These are phyloP conservation scores for Thera britannica DNA, from an alignment of 2,888 invertebrate genomes.

Conservation along the genomic window DNA sequence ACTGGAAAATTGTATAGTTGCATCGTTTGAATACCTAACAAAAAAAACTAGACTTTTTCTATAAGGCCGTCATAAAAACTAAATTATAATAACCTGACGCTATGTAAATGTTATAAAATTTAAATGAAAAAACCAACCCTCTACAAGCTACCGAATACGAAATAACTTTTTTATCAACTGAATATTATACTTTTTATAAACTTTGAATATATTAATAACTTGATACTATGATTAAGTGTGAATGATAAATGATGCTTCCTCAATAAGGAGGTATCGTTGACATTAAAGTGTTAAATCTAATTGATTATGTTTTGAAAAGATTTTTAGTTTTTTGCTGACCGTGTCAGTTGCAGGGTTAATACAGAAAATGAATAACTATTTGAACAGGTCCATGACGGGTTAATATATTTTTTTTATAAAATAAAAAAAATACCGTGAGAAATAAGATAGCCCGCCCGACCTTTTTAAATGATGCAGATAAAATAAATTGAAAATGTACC, in stretches of 20 bases:
- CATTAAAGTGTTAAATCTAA: slow-evolving; percentile 65
- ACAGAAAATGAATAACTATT: slow-evolving; percentile 31
- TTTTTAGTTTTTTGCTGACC: slow-evolving; percentile 44
- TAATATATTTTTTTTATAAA: slow-evolving; percentile 7
- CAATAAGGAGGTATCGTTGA: slow-evolving; percentile 56
- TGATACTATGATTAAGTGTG: slow-evolving; percentile 54
- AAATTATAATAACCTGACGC: slow-evolving; percentile 11
- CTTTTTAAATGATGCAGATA: too few relatives aligned
- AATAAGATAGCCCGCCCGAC: too few relatives aligned
- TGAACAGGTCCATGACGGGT: slow-evolving; percentile 13
- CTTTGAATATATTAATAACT: slow-evolving; percentile 57
- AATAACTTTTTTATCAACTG: slow-evolving; percentile 44
- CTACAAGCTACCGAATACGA: slow-evolving; percentile 31
- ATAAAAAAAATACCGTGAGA: neutral
- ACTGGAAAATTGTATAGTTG: too few relatives aligned
- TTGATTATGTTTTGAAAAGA: slow-evolving; percentile 62
- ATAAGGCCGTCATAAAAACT: neutral
- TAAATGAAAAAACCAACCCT: slow-evolving; percentile 47
- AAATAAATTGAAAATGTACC: too few relatives aligned
- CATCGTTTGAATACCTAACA: too few relatives aligned
- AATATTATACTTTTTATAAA: slow-evolving; percentile 52
- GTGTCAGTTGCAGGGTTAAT: slow-evolving; percentile 38
- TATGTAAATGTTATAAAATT: slow-evolving; percentile 46
- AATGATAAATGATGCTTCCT: slow-evolving; percentile 58
- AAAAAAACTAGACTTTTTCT: neutral